Base-by-base conservation (phyloP, 1,140 invertebrate species). In the Adelges cooleyi region DNA sequence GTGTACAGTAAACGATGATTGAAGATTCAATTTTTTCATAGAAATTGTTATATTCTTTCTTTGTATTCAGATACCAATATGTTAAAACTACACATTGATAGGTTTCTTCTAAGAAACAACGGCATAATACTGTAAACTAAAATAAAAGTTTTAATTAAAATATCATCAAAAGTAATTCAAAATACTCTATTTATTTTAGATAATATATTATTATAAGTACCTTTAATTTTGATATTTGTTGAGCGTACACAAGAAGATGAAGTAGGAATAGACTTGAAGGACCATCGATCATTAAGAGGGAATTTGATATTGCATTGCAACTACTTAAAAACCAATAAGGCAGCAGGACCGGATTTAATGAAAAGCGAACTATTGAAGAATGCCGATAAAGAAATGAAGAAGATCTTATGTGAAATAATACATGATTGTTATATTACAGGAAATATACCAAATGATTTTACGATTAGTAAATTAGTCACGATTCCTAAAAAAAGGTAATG, bases 381-480 rank as follows among this genome's bases (percentile, higher is more conserved):
- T 48, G 46, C 18, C 3, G 46, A 20, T 11, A 9, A 9, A 22
- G 46, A 48, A 22, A 9, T 48, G 5, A 49, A 49, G 22, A 48
- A 48, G 3, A 48, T 1, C 3, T 22, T 53, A 6, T 53, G 18
- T 33, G 3, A 53, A 33, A 53, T 17, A 15, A 53, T 53, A 53
- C 15, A 53, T 18, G 15, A 53, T 33, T 53, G 51, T 38, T 53
- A 53, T 33, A 15, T 17, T 33, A 8, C 13, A 53, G 13, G 25
- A 17, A 53, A 33, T 33, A 29, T 53, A 10, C 51, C 25, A 53
- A 53, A 53, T 38, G 25, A 53, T 53, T 33, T 53, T 33, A 33
- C 25, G 17, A 53, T 17, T 29, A 53, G 23, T 20, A 53, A 53
- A 38, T 18, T 38, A 29, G 4, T 53, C 5, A 53, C 15, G 22